These are phyloP conservation scores for Oreochromis aureus DNA, from an alignment of 2,113 vertebrate species.

Conservation along the genomic window DNA sequence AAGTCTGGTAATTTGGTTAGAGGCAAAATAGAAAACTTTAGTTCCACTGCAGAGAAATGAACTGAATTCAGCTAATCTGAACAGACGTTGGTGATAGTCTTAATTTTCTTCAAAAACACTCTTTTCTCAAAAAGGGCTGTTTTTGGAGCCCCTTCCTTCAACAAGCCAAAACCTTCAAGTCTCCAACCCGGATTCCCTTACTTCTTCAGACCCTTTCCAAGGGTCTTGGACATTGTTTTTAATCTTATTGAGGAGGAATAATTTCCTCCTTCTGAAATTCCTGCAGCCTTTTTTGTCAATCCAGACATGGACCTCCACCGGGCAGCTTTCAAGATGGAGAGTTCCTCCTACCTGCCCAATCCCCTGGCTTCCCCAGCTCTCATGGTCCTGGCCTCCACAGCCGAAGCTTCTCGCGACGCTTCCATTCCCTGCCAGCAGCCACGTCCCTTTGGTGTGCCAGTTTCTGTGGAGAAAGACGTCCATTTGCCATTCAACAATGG, in stretches of 20 bases:
- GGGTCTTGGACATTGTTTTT: constrained; percentile 32
- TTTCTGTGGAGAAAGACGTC: constrained; percentile 96
- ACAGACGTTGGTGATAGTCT: neutral
- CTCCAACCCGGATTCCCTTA: neutral
- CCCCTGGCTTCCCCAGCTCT: constrained; percentile 94
- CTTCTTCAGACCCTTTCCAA: constrained; percentile 22
- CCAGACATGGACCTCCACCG: constrained; percentile 94
- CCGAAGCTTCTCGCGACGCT: constrained; percentile 94
- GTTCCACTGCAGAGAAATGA: constrained; percentile 5
- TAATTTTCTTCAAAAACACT: neutral
- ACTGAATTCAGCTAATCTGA: constrained; percentile 1
- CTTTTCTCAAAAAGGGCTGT: neutral
- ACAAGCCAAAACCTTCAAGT: neutral
- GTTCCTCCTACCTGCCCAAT: constrained; percentile 97
- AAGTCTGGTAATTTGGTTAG: neutral
- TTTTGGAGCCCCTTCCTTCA: neutral
- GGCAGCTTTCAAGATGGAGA: constrained; percentile 99
- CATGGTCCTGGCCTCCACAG: constrained; percentile 98
- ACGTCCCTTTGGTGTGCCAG: constrained; percentile 93
- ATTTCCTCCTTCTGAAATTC: constrained; percentile 58
- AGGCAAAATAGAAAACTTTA: neutral
- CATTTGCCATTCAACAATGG: constrained; percentile 98
- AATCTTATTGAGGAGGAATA: constrained; percentile 38
- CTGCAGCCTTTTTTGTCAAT: neutral
- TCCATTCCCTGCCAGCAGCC: constrained; percentile 97